Conservation (phyloP, 53 echinoderm and acorn worm species). For the Hippasteria phrygiana region DNA sequence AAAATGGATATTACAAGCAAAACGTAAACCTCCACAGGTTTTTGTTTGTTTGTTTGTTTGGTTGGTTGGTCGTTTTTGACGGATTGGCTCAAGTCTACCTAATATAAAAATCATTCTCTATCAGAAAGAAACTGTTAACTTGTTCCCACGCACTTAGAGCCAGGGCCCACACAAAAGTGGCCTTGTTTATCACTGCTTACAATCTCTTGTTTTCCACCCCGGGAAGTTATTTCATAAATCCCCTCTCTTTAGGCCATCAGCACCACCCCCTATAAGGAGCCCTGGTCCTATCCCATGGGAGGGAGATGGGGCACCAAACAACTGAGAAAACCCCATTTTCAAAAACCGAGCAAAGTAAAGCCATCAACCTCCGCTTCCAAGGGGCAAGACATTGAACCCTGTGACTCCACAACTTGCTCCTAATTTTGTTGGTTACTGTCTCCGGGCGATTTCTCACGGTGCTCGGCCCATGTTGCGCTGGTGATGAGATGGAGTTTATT, state of each 20-base stretch:
- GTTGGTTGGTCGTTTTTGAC: no score
- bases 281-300: conserved; percentile 13
- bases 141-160: conserved; percentile 34
- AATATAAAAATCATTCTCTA: no score
- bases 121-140: conserved; percentile 19
- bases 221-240: not conserved
- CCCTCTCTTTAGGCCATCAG: not conserved
- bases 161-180: conserved; percentile 5
- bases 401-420: conserved; percentile 11
- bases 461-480: not conserved
- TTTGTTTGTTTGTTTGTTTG: no score
- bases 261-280: conserved; percentile 11
- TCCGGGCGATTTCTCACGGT: conserved; percentile 61
- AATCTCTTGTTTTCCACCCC: conserved; percentile 59
- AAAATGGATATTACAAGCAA: no score
- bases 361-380: not conserved
- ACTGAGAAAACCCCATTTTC: not conserved
- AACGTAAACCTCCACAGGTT: no score
- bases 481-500: conserved; percentile 15
- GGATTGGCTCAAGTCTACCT: no score
- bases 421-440: conserved; percentile 25
- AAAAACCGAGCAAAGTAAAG: no score
- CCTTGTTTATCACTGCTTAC: conserved; percentile 54
- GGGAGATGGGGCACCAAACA: conserved; percentile 29
- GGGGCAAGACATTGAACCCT: conserved; percentile 58